Percentiles rank a stretch among this genome's conserved stretches.
phyloP scores from a whole-genome alignment of 2,797 vertebrate genomes.

The Strix occidentalis region DNA sequence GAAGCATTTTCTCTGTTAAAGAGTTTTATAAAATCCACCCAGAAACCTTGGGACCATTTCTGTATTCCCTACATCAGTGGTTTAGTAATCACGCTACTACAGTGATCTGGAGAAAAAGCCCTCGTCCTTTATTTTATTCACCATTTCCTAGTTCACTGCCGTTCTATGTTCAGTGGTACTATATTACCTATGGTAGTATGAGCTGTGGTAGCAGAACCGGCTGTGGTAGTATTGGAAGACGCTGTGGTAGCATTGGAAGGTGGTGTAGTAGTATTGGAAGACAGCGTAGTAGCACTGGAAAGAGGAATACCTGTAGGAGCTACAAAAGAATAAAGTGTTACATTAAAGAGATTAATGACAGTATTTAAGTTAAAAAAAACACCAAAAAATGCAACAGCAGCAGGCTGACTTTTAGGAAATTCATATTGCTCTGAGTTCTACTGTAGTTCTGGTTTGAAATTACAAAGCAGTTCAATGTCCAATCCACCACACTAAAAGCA shows the following conservation, averaged over 20 bases:
- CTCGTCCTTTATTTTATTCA: neutral
- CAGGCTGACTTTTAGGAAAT: neutral
- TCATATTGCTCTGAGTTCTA: neutral
- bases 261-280: neutral
- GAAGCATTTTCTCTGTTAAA: neutral
- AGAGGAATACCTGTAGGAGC: neutral
- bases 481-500: neutral
- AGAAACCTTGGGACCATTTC: neutral
- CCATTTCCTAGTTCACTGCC: neutral
- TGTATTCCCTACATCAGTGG: neutral
- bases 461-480: neutral
- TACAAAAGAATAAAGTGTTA: neutral
- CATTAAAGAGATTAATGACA: neutral
- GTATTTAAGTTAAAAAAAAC: too few species aligned
- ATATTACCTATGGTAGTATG: conserved; percentile 43
- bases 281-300: accelerated
- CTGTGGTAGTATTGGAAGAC: neutral
- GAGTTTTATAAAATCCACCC: neutral
- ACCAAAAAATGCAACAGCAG: neutral
- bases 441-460: neutral
- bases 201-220: neutral
- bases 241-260: neutral
- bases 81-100: neutral
- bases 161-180: neutral
- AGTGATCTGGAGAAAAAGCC: neutral